A percentile compares a stretch with the other conserved stretches of the same genome.
Evolutionary conservation across 2,888 invertebrate species (phyloP).

Genomic region (Agriopis leucophaearia): DNA sequence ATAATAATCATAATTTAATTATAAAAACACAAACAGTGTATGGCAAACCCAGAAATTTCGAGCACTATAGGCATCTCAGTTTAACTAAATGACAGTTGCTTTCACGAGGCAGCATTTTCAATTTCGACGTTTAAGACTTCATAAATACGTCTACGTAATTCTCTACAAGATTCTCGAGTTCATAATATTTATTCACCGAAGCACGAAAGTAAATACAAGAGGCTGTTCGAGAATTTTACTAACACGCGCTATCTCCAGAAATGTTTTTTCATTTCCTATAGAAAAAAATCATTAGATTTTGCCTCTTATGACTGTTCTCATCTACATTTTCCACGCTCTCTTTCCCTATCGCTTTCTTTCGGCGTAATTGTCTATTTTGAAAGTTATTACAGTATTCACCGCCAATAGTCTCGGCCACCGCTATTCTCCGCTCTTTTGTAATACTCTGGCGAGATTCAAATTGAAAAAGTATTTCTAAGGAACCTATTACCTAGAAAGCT

Average conservation of each 20-base stretch:
- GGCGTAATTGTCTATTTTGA: constrained; percentile 49
- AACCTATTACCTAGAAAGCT: constrained; percentile 21
- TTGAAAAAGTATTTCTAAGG: constrained; percentile 31
- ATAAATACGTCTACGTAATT: constrained; percentile 8
- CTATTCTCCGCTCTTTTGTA: constrained; percentile 32
- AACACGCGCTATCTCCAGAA: constrained; percentile 52
- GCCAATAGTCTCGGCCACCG: constrained; percentile 23
- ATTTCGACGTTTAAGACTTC: neutral
- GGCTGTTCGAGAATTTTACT: constrained; percentile 45
- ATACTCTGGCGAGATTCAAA: constrained; percentile 21
- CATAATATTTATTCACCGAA: constrained; percentile 38
- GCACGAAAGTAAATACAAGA: constrained; percentile 54
- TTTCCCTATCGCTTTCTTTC: constrained; percentile 49
- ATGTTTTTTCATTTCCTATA: constrained; percentile 57
- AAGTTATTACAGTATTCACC: constrained; percentile 45
- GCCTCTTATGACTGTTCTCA: constrained; percentile 56
- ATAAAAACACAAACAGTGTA: too few relatives aligned
- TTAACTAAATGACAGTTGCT: neutral
- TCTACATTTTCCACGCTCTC: constrained; percentile 57
- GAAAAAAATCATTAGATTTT: constrained; percentile 61
- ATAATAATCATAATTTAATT: too few relatives aligned
- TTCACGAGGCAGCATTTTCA: neutral
- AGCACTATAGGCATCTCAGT: neutral
- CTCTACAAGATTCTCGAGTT: constrained; percentile 11
- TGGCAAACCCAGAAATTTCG: neutral